A percentile compares a stretch with the other conserved stretches of the same genome.
Evolutionary conservation across 1,140 invertebrate species (phyloP).

Genomic region (Dendrolimus punctatus): DNA sequence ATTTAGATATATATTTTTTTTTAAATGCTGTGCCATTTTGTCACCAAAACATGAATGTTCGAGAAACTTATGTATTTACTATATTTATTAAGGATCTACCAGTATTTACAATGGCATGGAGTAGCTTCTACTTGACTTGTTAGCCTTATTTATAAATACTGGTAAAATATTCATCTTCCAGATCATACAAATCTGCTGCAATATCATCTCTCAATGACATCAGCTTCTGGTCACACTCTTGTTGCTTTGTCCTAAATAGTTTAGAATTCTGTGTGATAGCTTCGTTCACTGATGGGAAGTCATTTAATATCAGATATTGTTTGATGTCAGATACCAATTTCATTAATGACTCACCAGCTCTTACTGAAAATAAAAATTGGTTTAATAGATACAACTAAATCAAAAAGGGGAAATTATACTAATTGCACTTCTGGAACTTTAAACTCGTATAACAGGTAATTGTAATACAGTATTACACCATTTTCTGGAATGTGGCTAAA

Average conservation of each 20-base stretch:
- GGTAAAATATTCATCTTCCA: slow-evolving; percentile 98
- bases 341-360: slow-evolving; percentile 96
- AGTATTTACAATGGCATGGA: too few species aligned
- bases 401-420: too few species aligned
- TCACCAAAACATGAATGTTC: too few species aligned
- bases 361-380: slow-evolving; percentile 71
- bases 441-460: too few species aligned
- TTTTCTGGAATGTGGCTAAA: too few species aligned
- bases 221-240: slow-evolving; percentile 94
- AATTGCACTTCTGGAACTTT: too few species aligned
- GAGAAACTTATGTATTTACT: neutral
- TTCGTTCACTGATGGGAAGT: slow-evolving; percentile 97
- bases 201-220: slow-evolving; percentile 95
- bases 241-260: slow-evolving; percentile 89
- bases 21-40: too few species aligned
- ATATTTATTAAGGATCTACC: neutral
- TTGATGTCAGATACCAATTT: slow-evolving; percentile 97
- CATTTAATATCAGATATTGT: slow-evolving; percentile 96
- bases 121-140: too few species aligned
- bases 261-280: slow-evolving; percentile 94
- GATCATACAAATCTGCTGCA: slow-evolving; percentile 94
- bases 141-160: slow-evolving; percentile 87
- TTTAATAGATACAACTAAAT: slow-evolving; percentile 3
- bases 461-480: too few species aligned
- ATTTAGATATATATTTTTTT: too few species aligned